Base-by-base conservation (phyloP, 2,888 invertebrate species). In the Eubasilissa splendida region DNA sequence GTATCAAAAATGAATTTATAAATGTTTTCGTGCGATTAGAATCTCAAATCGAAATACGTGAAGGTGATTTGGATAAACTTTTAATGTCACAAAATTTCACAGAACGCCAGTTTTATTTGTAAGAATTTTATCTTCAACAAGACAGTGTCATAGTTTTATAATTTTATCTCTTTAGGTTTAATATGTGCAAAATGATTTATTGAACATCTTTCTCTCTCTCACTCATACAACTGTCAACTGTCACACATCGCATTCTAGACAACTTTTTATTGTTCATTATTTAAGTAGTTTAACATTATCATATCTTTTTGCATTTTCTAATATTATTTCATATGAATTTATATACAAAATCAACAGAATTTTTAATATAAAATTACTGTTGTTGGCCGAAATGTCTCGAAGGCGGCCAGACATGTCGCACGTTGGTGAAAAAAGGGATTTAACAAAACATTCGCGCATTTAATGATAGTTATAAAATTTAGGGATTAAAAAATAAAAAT, bases 231-330 rank as follows among this genome's bases (percentile, higher is more conserved):
- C 70, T 42, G 3, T 42, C 79, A 31, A 68, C 73, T 53, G 33
- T 73, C 68, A 10, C 42, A 8, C 50, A 50, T 68, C 52, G 14
- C 68, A n/a, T 50, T 50, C 68, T 58, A 68, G 50, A 68, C 68
- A 63, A 33, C 14, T 50, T 50, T 68, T 68, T 42, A 68, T 79
- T 74, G 66, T 75, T 52, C 74, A 75, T 50, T 78, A 52, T 68
- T 80, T 83, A 83, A 83, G 82, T 83, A 83, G 82, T 82, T 77
- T 76, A 80, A 82, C 75, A 79, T 78, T 83, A 83, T 76, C 76
- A 65, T 77, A 71, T 68, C 66, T 68, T 78, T 59, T 75, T 82
- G 65, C 60, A 76, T 76, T 76, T 33, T 75, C 59, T 77, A 83
- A 53, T 73, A 71, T 77, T 74, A 71, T 73, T 70, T 80, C 63